Base-by-base conservation (phyloP, 2,113 vertebrate species). In the Microcebus murinus region DNA sequence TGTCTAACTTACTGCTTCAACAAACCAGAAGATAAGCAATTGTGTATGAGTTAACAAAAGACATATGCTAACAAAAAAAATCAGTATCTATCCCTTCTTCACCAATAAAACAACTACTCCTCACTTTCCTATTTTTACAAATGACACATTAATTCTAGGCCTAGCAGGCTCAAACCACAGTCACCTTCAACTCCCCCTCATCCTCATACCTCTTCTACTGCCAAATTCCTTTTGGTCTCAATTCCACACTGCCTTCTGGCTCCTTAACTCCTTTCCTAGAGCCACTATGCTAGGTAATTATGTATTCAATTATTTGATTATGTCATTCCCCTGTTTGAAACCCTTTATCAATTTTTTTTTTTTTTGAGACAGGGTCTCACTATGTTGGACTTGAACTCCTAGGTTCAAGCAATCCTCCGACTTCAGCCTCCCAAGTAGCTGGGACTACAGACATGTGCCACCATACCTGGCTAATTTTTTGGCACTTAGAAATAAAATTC, bases 401-500 rank as follows among this genome's bases (percentile, higher is more conserved):
- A 8, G 63, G 29, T 25, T 31, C 63, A 65, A 65, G 63, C 10
- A 11, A 61, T 61, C 59, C 59, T 61, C 25, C 25, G 25, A 61
- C 59, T 9, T 61, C 59, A 61, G 59, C 21, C 59, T 61, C 59
- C 59, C 25, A 27, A 61, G 59, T 61, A 61, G 52, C 52, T 55
- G 52, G 52, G 59, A 61, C 59, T 61, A 61, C 25, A 61, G 25
- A 25, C 25, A 27, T 11, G 59, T 61, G 59, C 59, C 59, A 61
- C 59, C 59, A 61, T 25, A 25, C 23, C 25, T 61, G 21, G 25
- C 25, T 61, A 25, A 25, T 61, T 61, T 29, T 84, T 95, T 79
- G 84, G 3, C n/a, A 90, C 80, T 86, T 92, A 80, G 36, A 74
- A 96, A 95, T 92, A 59, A 92, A 92, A 89, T 42, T 92, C 36